Evolutionary conservation across 2,888 invertebrate species (phyloP), one percentile per base, ranked within the genome.

Genomic region (Oxyteleia sp.): DNA sequence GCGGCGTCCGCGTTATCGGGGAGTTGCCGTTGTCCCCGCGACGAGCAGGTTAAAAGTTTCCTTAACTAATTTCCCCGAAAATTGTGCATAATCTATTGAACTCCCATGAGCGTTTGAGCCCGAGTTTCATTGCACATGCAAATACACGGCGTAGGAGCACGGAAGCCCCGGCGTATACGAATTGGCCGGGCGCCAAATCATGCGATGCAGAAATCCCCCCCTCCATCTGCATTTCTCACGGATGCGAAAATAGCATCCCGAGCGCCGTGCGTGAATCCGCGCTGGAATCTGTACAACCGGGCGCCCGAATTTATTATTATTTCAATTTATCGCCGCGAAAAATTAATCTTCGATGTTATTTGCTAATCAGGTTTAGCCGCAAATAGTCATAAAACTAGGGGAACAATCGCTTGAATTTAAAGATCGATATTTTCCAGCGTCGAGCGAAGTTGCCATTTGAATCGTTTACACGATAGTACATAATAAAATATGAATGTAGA

Each of bases 171-270:
- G 32, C 69, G 76, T 80, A 76, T 74, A 74, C 76, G 81, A 86
- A 82, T 86, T 91, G 91, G 90, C 87, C 76, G 53, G 61, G 84
- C 69, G 90, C 91, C 91, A 91, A 90, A 89, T 88, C 90, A 88
- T 88, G 88, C 88, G 89, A 89, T 85, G 89, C 89, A 89, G 78
- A 83, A 83, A 83, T 83, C 82, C 10, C 32, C 72, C 78, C 66
- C 66, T 72, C 88, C 89, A 91, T 91, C 89, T 90, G 89, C 89
- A 90, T 91, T 90, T 90, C 89, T 87, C 87, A 89, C 88, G 88
- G 87, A 89, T 87, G 89, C 88, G 89, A 90, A 91, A 90, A 91
- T 91, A 91, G 90, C 90, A 86, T 76, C 49, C 76, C 29, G 69
- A 38, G 66, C 64, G 69, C 78, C 72, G 41, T 74, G 72, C 72